Evolutionary conservation across 92 coral and sea anemone species (phyloP), one percentile per base, ranked within the genome.

Genomic region (Isaurus tuberculatus): DNA sequence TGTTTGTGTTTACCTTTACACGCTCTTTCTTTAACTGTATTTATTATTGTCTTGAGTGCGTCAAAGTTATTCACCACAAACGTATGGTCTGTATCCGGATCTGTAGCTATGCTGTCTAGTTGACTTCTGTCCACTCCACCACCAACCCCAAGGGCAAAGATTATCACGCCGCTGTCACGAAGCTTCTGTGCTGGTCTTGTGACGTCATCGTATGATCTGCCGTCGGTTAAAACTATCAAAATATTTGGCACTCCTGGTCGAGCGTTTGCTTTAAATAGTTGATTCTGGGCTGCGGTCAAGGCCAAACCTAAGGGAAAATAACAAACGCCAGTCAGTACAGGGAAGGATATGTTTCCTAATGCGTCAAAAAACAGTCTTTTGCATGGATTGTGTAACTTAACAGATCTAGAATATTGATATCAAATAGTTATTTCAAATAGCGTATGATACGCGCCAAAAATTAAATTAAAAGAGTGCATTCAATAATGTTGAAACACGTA

Each of bases 171-270:
- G 4, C 63, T 78, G 51, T 87, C 92, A 30, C 92, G 90, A 14
- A 92, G 84, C 40, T 63, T 60, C 55, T 80, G 80, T 2, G 95
- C 95, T 40, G 95, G 95, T 0, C 7, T 82, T 36, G n/a, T 25
- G 5, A 86, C 93, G 57, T 74, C 79, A 71, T 91, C 97, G 8
- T 55, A 37, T 1, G 94, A 86, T 29, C n/a, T 33, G 0, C 98
- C 98, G 63, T 95, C 97, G 0, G 95, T 89, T 72, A 95, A 31
- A 8, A 95, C 95, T 32, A 95, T 29, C 1, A 95, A 49, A 17
- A 88, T 87, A 29, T 85, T 87, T 25, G 94, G 94, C 8, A 89
- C 49, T 5, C 70, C 65, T 29, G 48, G 19, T 1, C 95, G 92
- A 2, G 84, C 86, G 9, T 69, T 58, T 25, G 43, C 80, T 8